Conservation (phyloP, 2,888 invertebrate species). For the Athalia rosae region DNA sequence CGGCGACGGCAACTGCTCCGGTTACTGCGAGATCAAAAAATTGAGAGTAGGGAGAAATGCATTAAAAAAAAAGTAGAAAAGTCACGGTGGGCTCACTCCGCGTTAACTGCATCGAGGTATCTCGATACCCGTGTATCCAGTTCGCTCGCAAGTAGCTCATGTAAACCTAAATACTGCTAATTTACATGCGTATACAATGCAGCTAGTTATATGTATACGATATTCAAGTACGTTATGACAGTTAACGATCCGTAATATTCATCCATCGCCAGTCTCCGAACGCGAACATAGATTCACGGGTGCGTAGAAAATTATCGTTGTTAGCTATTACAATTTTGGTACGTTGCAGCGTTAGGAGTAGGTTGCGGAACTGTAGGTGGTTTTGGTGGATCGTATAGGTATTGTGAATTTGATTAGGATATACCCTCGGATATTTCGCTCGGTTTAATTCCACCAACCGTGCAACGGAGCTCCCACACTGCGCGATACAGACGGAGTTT, state of each 20-base stretch:
- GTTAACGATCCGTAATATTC: conserved; percentile 17
- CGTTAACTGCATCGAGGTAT: too few relatives aligned
- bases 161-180: too few relatives aligned
- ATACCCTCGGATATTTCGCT: background rate
- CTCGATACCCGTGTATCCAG: too few relatives aligned
- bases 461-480: background rate
- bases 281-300: background rate
- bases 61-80: too few relatives aligned
- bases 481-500: background rate
- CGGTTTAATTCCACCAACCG: background rate
- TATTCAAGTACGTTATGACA: background rate
- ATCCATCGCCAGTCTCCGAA: conserved; percentile 1
- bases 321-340: too few relatives aligned
- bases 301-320: background rate
- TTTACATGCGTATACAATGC: background rate
- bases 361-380: too few relatives aligned
- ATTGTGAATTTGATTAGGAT: conserved; percentile 12
- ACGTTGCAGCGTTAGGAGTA: too few relatives aligned
- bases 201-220: background rate
- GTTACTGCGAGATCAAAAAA: too few relatives aligned
- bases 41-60: too few relatives aligned
- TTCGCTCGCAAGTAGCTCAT: too few relatives aligned
- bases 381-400: background rate
- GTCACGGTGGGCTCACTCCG: too few relatives aligned
- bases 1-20: too few relatives aligned